These are phyloP conservation scores for Oryctolagus cuniculus DNA, from an alignment of 2,113 vertebrate species.

Conservation along the genomic window DNA sequence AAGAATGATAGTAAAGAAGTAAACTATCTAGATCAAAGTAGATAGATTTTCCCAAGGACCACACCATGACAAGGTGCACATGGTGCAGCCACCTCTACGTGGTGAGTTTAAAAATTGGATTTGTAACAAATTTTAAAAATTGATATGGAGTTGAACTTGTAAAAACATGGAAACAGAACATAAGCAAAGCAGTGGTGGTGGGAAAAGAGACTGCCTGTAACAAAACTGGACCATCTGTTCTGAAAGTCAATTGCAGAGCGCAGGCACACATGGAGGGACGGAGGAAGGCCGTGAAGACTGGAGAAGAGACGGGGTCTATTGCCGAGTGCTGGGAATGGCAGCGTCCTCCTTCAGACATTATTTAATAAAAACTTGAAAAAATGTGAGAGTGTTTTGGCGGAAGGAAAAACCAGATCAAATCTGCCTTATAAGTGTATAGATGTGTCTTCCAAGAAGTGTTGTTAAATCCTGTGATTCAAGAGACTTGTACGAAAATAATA, in stretches of 20 bases:
- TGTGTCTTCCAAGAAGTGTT: not conserved
- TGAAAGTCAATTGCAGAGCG: not conserved
- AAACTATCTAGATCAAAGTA: not conserved
- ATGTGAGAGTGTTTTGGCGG: accelerated
- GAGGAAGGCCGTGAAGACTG: accelerated
- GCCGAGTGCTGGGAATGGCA: not conserved
- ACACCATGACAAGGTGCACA: too few species aligned
- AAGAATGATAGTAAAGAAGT: too few species aligned
- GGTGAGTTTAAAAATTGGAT: not conserved
- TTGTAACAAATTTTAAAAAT: not conserved
- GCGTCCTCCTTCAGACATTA: not conserved
- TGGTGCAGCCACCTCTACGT: too few species aligned
- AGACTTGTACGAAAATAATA: not conserved
- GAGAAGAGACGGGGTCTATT: too few species aligned
- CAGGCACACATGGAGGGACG: not conserved
- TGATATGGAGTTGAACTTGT: not conserved
- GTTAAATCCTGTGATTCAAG: not conserved
- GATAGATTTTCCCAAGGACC: too few species aligned
- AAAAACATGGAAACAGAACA: not conserved
- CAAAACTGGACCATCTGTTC: not conserved
- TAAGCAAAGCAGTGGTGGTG: not conserved
- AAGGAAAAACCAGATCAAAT: not conserved
- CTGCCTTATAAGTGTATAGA: not conserved
- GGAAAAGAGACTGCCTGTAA: not conserved
- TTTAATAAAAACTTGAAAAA: not conserved